Conservation (phyloP, 2,113 vertebrate species). For the Anser brachyrhynchus region DNA sequence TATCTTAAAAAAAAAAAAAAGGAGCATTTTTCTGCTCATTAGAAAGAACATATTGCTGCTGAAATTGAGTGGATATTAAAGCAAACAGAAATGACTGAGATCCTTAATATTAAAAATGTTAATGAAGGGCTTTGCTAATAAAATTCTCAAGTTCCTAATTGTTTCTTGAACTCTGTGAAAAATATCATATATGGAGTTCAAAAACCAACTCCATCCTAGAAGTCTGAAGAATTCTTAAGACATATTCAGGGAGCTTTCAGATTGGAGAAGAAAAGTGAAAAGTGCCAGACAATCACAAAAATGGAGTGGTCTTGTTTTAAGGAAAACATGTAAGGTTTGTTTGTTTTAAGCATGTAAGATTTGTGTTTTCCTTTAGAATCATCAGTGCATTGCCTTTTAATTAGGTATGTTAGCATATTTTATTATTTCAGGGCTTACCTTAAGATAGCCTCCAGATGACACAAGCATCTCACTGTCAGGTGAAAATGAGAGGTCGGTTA, state of each 20-base stretch:
- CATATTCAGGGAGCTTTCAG: background rate
- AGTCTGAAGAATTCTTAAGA: background rate
- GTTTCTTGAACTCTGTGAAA: background rate
- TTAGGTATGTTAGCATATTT: background rate
- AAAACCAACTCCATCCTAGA: background rate
- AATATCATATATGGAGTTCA: background rate
- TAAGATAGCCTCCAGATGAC: slow-evolving; percentile 90
- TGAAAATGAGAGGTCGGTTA: slow-evolving; percentile 93
- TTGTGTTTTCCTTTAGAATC: background rate
- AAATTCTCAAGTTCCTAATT: background rate
- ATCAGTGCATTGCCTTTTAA: background rate
- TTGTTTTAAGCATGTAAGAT: background rate
- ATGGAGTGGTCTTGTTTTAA: background rate
- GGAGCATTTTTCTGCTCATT: background rate
- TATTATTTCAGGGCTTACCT: slow-evolving; percentile 78
- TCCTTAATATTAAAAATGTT: background rate
- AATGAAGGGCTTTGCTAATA: background rate
- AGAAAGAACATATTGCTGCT: background rate
- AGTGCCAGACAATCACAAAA: background rate
- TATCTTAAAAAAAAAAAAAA: background rate
- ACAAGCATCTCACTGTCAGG: slow-evolving; percentile 86
- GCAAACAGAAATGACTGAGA: background rate
- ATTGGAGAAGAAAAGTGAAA: background rate
- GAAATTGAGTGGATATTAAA: background rate
- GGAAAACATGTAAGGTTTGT: background rate